Percentiles rank a stretch among this genome's conserved stretches.
Conservation (phyloP, 2,797 vertebrate species). For the Tolypeutes matacus region DNA sequence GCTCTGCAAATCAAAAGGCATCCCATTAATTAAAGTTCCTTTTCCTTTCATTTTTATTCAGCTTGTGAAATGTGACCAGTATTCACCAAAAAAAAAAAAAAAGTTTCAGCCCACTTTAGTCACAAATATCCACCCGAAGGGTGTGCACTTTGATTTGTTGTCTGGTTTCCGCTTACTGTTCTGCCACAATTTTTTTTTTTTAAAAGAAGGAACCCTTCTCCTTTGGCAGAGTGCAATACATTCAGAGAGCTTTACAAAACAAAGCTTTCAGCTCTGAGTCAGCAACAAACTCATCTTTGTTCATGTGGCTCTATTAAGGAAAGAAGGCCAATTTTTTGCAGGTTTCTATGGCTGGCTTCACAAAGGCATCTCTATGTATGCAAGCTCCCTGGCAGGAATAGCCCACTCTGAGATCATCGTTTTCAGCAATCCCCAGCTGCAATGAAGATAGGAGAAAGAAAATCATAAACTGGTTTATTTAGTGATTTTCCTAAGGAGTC, state of each 20-base stretch:
- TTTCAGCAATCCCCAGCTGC: slow-evolving; percentile 88
- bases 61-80: slow-evolving; percentile 91
- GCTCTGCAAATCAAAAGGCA: slow-evolving; percentile 94
- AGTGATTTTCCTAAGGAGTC: slow-evolving; percentile 82
- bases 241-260: slow-evolving; percentile 90
- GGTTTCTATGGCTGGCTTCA: slow-evolving; percentile 90
- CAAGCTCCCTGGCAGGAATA: slow-evolving; percentile 88
- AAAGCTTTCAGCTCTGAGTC: slow-evolving; percentile 91
- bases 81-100: slow-evolving; percentile 80
- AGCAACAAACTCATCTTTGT: slow-evolving; percentile 94
- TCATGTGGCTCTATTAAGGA: slow-evolving; percentile 90
- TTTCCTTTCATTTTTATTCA: slow-evolving; percentile 94
- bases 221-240: slow-evolving; percentile 88
- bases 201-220: slow-evolving; percentile 84
- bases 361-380: slow-evolving; percentile 91
- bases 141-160: slow-evolving; percentile 87
- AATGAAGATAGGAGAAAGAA: slow-evolving; percentile 85
- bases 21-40: slow-evolving; percentile 91
- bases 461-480: slow-evolving; percentile 89
- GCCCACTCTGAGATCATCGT: slow-evolving; percentile 89
- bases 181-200: slow-evolving; percentile 67
- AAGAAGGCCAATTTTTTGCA: slow-evolving; percentile 93
- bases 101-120: slow-evolving; percentile 85
- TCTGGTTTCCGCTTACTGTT: slow-evolving; percentile 86
- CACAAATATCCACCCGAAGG: slow-evolving; percentile 86